Percentiles rank a stretch among this genome's conserved stretches.
phyloP scores from a whole-genome alignment of 2,113 vertebrate species.

The Xerus inauris region DNA sequence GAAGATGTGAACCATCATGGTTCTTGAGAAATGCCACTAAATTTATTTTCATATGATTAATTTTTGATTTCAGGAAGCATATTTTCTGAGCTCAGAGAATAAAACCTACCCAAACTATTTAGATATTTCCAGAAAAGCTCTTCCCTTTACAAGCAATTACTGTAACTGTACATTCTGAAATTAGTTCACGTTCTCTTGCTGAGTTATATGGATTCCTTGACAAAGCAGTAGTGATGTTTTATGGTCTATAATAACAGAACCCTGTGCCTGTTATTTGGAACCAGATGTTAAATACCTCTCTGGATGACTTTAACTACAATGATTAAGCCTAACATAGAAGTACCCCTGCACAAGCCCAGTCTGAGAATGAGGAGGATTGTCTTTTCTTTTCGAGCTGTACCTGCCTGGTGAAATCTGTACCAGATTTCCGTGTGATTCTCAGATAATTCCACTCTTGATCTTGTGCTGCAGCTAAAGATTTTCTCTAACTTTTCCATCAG shows the following conservation, averaged over 20 bases:
- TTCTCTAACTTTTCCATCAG: neutral
- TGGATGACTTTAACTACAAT: neutral
- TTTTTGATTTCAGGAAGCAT: neutral
- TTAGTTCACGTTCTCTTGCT: constrained; percentile 35
- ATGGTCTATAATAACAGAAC: neutral
- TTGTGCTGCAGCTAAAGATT: neutral
- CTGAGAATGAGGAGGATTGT: neutral
- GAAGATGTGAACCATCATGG: neutral
- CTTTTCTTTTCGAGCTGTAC: neutral
- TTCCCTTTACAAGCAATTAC: constrained; percentile 31
- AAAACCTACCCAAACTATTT: neutral
- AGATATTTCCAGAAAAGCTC: neutral
- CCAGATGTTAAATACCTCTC: constrained; percentile 49
- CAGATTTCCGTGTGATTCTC: neutral
- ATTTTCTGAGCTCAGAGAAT: neutral
- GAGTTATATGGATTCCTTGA: constrained; percentile 43
- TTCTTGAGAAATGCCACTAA: neutral
- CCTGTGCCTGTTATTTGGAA: neutral
- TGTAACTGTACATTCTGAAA: constrained; percentile 5
- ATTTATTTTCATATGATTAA: neutral
- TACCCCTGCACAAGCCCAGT: neutral
- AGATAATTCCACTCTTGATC: neutral
- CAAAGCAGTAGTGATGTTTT: neutral
- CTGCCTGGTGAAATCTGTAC: neutral
- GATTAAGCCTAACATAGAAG: constrained; percentile 27